Evolutionary conservation across 2,797 vertebrate genomes (phyloP).

Genomic region (Pangasius larnaudii): DNA sequence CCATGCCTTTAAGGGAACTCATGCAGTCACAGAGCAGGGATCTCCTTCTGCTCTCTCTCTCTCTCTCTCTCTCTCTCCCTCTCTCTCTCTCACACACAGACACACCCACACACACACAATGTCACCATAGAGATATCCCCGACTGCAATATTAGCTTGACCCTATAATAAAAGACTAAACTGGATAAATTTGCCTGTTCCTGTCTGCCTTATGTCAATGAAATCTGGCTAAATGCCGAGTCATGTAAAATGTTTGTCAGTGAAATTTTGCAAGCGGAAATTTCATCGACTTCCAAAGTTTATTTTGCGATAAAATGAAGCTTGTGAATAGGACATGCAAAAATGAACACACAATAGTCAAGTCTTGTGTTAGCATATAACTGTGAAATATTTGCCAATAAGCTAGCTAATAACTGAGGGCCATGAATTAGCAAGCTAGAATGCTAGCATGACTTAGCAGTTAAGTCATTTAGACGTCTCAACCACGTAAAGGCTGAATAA

Average conservation of each 20-base stretch:
- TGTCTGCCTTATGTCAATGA: not conserved
- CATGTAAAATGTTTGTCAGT: not conserved
- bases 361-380: not conserved
- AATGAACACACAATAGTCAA: not conserved
- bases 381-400: not conserved
- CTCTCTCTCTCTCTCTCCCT: no score
- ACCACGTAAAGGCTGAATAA: not conserved
- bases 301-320: not conserved
- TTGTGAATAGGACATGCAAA: not conserved
- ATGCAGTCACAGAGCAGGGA: constrained; percentile 44
- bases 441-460: not conserved
- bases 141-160: not conserved
- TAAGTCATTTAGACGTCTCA: not conserved
- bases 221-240: not conserved
- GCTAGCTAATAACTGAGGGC: not conserved
- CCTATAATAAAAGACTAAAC: constrained; percentile 9
- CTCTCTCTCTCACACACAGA: not conserved
- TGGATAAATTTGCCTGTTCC: not conserved
- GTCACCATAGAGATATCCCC: not conserved
- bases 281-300: not conserved
- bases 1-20: constrained; percentile 42
- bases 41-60: constrained; percentile 8
- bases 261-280: not conserved
- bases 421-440: not conserved
- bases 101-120: not conserved